phyloP scores from a whole-genome alignment of 1,140 invertebrate genomes.

The Anagrus nilaparvatae region DNA sequence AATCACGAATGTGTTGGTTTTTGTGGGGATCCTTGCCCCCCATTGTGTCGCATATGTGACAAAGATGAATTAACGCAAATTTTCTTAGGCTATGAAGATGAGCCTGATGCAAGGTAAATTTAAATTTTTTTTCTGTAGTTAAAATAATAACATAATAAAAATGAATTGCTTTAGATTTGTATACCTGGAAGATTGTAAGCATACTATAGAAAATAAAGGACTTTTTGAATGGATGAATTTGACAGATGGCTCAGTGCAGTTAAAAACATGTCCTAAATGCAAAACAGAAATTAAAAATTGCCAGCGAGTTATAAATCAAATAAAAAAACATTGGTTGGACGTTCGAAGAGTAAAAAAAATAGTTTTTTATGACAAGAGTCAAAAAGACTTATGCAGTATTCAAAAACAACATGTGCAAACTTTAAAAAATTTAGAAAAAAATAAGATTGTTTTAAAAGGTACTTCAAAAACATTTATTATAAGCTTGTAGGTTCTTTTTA shows the following conservation, averaged over 20 bases:
- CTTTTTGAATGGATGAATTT: conserved; percentile 41
- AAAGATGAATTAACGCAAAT: conserved; percentile 36
- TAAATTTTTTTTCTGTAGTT: background rate
- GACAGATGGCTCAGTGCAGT: conserved; percentile 30
- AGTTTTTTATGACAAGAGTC: background rate
- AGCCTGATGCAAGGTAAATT: background rate
- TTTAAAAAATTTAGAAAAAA: no score
- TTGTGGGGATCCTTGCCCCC: conserved; percentile 35
- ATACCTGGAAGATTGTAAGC: conserved; percentile 52
- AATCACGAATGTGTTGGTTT: conserved; percentile 36
- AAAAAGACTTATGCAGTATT: no score
- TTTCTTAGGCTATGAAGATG: conserved; percentile 14
- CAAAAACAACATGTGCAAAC: no score
- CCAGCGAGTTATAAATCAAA: conserved; percentile 47
- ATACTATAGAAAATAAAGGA: conserved; percentile 47
- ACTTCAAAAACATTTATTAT: background rate
- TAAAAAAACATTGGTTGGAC: conserved; percentile 45
- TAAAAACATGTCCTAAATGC: conserved; percentile 54
- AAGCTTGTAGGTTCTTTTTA: background rate
- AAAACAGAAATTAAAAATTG: conserved; percentile 51
- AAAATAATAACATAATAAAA: no score
- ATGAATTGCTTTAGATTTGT: conserved; percentile 48
- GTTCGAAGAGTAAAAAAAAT: conserved; percentile 47
- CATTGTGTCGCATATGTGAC: conserved; percentile 34
- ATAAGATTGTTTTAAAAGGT: no score